A percentile compares a stretch with the other conserved stretches of the same genome.
Conservation (phyloP, 2,113 vertebrate species). For the Zapus hudsonius region DNA sequence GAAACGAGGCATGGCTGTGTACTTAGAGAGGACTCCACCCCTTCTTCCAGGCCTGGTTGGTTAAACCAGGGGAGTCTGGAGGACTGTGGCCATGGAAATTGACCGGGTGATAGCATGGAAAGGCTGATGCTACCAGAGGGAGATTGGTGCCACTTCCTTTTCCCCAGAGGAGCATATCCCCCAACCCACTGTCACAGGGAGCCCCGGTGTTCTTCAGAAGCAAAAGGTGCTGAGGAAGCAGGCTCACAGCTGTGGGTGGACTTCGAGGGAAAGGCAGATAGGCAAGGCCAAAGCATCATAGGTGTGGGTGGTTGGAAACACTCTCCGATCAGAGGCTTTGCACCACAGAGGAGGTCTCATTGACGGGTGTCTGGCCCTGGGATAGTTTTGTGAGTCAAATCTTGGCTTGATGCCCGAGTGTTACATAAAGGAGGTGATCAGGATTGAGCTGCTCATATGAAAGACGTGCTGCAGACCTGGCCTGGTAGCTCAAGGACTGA, state of each 20-base stretch:
- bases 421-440: no score
- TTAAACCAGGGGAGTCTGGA: neutral
- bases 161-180: accelerated
- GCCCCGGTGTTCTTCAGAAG: neutral
- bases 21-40: neutral
- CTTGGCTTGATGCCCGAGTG: neutral
- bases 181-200: neutral
- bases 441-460: neutral
- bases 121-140: neutral
- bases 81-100: neutral
- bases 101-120: neutral
- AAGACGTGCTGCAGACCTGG: no score
- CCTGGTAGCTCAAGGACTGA: neutral
- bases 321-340: neutral
- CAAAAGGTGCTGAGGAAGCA: neutral
- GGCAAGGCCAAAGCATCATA: neutral
- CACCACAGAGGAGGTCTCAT: neutral
- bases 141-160: neutral
- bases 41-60: neutral
- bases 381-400: neutral
- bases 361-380: neutral
- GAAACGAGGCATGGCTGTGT: neutral
- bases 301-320: accelerated
- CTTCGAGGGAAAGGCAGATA: neutral
- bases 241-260: neutral